These are phyloP conservation scores for Amorpha juglandis DNA, from an alignment of 2,888 invertebrate genomes.

Conservation along the genomic window DNA sequence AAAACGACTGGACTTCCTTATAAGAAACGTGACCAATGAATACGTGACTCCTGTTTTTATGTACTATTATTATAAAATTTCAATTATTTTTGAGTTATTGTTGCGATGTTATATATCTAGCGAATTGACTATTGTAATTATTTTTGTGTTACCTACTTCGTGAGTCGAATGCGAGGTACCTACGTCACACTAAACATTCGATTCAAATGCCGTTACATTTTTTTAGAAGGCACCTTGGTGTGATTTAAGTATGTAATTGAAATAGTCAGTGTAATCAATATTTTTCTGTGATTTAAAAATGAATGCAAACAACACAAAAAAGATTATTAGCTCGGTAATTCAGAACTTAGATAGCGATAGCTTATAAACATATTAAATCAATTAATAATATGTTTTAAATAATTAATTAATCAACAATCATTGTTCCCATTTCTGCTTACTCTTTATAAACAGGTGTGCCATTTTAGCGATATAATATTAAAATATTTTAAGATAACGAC, in stretches of 20 bases:
- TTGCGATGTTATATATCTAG: background rate
- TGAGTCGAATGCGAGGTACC: background rate
- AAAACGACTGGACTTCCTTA: background rate
- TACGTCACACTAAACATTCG: background rate
- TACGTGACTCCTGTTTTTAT: conserved; percentile 22
- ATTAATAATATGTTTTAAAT: no score
- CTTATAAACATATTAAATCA: no score
- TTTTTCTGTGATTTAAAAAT: no score
- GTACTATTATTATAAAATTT: conserved; percentile 4
- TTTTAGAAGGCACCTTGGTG: no score
- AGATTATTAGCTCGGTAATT: no score
- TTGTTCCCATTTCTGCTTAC: background rate
- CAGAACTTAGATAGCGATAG: no score
- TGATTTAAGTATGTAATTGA: background rate
- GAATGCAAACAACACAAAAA: no score
- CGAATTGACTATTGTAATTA: background rate
- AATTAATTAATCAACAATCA: no score
- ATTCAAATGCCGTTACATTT: background rate
- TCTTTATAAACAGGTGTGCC: background rate
- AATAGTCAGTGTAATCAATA: no score
- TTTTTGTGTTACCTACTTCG: background rate
- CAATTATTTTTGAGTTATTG: background rate
- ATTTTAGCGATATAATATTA: background rate
- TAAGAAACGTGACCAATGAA: background rate
- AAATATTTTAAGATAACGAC: background rate